Conservation (phyloP, 1,140 invertebrate genomes). For the Agrypnia vestita region DNA sequence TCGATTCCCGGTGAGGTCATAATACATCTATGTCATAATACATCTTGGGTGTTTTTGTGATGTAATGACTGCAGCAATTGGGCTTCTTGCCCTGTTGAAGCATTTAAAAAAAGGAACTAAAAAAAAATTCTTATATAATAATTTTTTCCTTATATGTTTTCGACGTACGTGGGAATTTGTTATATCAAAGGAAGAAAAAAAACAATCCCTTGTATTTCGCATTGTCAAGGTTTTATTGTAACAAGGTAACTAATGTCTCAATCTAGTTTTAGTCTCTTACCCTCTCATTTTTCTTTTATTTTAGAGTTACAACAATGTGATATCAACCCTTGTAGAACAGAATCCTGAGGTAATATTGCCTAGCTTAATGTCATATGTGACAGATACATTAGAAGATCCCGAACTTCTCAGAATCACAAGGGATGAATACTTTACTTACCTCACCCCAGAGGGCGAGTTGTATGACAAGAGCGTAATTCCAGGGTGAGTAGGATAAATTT, state of each 20-base stretch:
- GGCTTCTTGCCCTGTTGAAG: too few species aligned
- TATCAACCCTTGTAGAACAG: slow-evolving; percentile 77
- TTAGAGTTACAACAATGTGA: slow-evolving; percentile 77
- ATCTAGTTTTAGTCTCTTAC: not conserved
- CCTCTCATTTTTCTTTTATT: too few species aligned
- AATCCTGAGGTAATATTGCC: slow-evolving; percentile 80
- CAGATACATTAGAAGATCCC: slow-evolving; percentile 77
- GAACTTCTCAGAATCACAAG: slow-evolving; percentile 84
- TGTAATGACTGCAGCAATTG: too few species aligned
- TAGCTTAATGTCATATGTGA: slow-evolving; percentile 72
- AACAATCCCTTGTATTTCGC: not conserved
- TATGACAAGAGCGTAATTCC: slow-evolving; percentile 94
- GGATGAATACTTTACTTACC: slow-evolving; percentile 92
- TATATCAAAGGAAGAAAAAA: too few species aligned
- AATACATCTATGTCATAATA: too few species aligned
- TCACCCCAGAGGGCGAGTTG: slow-evolving; percentile 90
- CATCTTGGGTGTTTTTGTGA: too few species aligned
- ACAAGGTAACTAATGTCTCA: not conserved
- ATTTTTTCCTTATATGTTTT: too few species aligned
- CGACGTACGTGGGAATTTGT: too few species aligned
- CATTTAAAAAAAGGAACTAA: too few species aligned
- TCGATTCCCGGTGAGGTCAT: too few species aligned
- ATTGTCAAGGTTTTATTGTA: not conserved
- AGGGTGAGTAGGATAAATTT: slow-evolving; percentile 73
- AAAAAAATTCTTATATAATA: too few species aligned